Percentiles rank a stretch among this genome's conserved stretches.
These are phyloP conservation scores for Babyrousa celebensis DNA, from an alignment of 2,797 vertebrate genomes.

Conservation along the genomic window DNA sequence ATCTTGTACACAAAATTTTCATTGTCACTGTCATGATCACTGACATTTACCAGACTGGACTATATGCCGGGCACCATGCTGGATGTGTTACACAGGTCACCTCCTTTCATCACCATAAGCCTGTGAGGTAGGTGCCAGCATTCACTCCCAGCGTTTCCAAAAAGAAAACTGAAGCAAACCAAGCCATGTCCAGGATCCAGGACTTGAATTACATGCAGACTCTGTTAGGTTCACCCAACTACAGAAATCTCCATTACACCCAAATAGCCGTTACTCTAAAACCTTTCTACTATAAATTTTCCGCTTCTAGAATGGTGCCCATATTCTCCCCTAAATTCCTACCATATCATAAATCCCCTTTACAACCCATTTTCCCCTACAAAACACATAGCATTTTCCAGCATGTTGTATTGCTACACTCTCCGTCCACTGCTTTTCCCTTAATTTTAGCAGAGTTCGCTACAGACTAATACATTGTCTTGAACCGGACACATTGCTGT, in stretches of 20 bases:
- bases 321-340: neutral
- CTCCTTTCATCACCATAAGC: neutral
- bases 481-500: neutral
- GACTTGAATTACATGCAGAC: neutral
- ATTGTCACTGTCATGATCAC: neutral
- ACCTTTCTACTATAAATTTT: neutral
- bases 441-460: neutral
- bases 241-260: neutral
- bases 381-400: neutral
- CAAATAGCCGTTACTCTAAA: neutral
- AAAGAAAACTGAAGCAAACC: neutral
- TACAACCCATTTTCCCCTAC: neutral
- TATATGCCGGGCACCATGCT: neutral
- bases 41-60: neutral
- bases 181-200: neutral
- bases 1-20: neutral
- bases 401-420: neutral
- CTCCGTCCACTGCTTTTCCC: no score
- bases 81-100: neutral
- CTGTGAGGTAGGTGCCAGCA: neutral
- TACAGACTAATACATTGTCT: neutral
- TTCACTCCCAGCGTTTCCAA: neutral
- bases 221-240: neutral
- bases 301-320: neutral
- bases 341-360: neutral